Base-by-base conservation (phyloP, 2,797 vertebrate genomes). In the Chrysolophus pictus region DNA sequence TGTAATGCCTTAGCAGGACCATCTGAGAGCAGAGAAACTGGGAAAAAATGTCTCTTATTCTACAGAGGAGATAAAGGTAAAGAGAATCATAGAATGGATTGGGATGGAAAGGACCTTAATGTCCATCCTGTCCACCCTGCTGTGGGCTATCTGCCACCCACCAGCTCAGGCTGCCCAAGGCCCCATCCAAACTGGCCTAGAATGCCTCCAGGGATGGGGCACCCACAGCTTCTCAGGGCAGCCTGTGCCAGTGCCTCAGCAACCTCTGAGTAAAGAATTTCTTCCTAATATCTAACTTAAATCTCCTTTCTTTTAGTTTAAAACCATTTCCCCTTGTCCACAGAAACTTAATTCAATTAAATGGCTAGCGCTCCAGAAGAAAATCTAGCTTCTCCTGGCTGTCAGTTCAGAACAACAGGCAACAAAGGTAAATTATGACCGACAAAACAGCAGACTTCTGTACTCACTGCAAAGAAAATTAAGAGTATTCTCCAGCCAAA, bases 371-470 rank as follows among this genome's bases (percentile, higher is more conserved):
- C 24, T 71, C 55, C 44, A 51, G 83, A 87, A 44, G 18, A n/a
- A 83, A 42, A 14, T 59, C 29, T 64, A 84, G 35, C 15, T 64
- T 33, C 22, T 33, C 5, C 16, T 84, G 41, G 72, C 59, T 93
- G 91, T 84, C 64, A 94, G 88, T 42, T 68, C 82, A 47, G 44
- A 67, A 17, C 18, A 64, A 68, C 72, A 51, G 87, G 60, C 31
- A 95, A 73, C 56, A 77, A 88, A 89, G 42, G 29, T 60, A 62
- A 88, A 90, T 85, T 60, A 71, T 0, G 3, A 17, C 47, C 74
- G 72, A 68, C 64, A 65, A 95, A 91, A 69, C 10, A 86, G 19
- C 17, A 91, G 72, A 65, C 29, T 87, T 84, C 26, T 62, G 83
- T 68, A 62, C 41, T 74, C 42, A 19, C 14, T 46, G 19, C 33